Percentiles rank a stretch among this genome's conserved stretches.
These are phyloP conservation scores for Dicroscelio sp. DNA, from an alignment of 2,888 invertebrate species.

Conservation along the genomic window DNA sequence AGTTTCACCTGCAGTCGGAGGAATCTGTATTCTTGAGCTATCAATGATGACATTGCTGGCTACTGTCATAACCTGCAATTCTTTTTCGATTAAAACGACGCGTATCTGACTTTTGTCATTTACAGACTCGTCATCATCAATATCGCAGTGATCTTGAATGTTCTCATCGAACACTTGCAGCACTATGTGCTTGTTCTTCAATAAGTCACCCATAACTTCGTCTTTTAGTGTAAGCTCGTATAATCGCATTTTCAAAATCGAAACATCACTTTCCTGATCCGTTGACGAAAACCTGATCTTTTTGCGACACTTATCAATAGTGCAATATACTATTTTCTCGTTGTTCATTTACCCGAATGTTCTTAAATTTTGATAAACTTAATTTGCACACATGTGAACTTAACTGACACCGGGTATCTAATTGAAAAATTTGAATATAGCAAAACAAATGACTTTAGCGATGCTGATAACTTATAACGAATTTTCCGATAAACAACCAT, in stretches of 20 bases:
- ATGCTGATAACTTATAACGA: no score
- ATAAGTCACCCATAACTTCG: background rate
- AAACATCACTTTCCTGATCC: constrained; percentile 16
- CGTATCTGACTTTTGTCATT: constrained; percentile 3
- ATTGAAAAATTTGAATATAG: no score
- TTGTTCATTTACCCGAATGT: no score
- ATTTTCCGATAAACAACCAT: no score
- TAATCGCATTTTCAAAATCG: background rate
- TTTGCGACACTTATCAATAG: background rate
- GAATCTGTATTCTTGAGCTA: background rate
- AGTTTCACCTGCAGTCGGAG: background rate
- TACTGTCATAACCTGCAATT: constrained; percentile 13
- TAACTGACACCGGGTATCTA: no score
- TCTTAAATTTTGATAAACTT: no score
- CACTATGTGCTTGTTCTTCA: constrained; percentile 24
- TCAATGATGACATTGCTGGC: background rate
- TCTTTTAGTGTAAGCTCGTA: background rate
- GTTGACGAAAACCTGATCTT: constrained; percentile 14
- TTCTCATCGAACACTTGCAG: constrained; percentile 15
- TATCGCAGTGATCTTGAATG: constrained; percentile 6
- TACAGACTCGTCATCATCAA: constrained; percentile 12
- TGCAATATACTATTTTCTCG: background rate
- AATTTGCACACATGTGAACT: no score
- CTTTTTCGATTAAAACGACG: background rate
- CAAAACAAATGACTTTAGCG: no score